Evolutionary conservation across 53 echinoderm and acorn worm genomes (phyloP).

Genomic region (Patiria pectinifera): DNA sequence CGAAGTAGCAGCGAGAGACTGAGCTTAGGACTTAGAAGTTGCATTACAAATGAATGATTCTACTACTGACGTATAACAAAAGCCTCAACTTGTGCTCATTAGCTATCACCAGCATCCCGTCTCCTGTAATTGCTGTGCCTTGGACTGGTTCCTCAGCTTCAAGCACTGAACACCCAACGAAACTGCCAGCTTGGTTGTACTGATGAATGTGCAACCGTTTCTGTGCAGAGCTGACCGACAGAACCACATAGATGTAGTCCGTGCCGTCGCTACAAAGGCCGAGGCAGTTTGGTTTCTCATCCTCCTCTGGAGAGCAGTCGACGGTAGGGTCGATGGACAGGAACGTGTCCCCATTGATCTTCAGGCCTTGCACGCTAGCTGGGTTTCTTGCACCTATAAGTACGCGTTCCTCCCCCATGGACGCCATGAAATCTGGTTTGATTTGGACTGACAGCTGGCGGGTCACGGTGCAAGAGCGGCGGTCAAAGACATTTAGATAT

Average conservation of each 20-base stretch:
- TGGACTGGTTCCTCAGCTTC: not conserved
- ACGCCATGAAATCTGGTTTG: not conserved
- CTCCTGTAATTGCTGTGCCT: not conserved
- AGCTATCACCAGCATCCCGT: not conserved
- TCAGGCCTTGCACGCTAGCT: not conserved
- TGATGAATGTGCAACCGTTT: not conserved
- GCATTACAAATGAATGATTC: too few species aligned
- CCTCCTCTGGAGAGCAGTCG: too few species aligned
- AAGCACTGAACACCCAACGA: not conserved
- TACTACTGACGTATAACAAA: not conserved
- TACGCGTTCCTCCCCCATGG: not conserved
- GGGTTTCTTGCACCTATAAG: not conserved
- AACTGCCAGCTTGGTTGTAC: slow-evolving; percentile 1
- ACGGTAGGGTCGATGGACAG: not conserved
- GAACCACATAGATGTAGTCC: not conserved
- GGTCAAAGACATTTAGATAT: not conserved
- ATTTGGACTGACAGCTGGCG: not conserved
- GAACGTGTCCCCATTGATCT: not conserved
- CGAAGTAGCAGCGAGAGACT: too few species aligned
- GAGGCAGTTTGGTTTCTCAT: not conserved
- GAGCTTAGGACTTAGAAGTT: too few species aligned
- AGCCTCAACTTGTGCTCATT: not conserved
- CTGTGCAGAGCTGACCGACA: not conserved
- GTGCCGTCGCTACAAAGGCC: not conserved
- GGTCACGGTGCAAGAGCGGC: not conserved